These are phyloP conservation scores for Synanthedon myopaeformis DNA, from an alignment of 2,888 invertebrate genomes.

Conservation along the genomic window DNA sequence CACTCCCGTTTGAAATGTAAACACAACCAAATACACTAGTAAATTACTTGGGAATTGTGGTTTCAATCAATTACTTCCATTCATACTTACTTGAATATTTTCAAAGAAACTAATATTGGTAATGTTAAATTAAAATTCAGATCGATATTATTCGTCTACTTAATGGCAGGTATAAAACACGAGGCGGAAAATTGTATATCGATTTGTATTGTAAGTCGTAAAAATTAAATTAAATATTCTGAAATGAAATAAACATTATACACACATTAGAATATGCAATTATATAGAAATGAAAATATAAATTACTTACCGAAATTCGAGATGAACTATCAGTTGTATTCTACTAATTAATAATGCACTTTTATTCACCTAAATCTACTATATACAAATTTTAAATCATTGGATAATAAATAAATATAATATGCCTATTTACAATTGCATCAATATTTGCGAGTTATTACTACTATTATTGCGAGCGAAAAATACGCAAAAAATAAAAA, in stretches of 20 bases:
- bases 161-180: too few species aligned
- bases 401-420: neutral
- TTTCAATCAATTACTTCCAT: neutral
- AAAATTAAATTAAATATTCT: too few species aligned
- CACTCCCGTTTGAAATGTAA: neutral
- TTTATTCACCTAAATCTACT: neutral
- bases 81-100: neutral
- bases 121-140: neutral
- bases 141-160: neutral
- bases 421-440: neutral
- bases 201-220: too few species aligned
- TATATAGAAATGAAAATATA: neutral
- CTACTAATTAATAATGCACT: neutral
- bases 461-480: too few species aligned
- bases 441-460: too few species aligned
- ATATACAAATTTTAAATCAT: neutral
- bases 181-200: too few species aligned
- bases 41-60: neutral
- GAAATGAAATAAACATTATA: too few species aligned
- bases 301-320: neutral
- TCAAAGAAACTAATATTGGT: neutral
- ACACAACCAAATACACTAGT: neutral
- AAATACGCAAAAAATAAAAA: too few species aligned
- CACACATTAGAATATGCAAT: neutral
- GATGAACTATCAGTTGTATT: neutral